Conservation (phyloP, 2,888 invertebrate species). For the Nemurella pictetii region DNA sequence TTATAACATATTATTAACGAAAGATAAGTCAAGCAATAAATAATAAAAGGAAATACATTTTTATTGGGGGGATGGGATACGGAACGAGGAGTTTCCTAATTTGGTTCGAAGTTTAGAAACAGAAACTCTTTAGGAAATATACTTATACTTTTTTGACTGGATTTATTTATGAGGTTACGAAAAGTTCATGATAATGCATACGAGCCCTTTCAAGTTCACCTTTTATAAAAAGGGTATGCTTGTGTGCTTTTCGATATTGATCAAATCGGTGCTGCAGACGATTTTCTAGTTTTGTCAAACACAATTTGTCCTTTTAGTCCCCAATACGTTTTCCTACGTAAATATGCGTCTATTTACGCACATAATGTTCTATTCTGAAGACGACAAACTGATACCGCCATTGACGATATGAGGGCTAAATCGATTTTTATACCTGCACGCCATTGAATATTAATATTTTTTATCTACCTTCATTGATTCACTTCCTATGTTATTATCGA, state of each 20-base stretch:
- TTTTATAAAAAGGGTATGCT: not conserved
- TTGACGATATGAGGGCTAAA: not conserved
- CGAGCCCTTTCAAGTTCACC: not conserved
- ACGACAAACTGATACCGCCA: too few species aligned
- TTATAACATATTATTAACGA: conserved; percentile 5
- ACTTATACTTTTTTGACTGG: conserved; percentile 6
- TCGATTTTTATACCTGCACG: not conserved
- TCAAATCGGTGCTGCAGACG: not conserved
- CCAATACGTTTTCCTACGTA: not conserved
- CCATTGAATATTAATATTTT: not conserved
- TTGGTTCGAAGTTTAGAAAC: not conserved
- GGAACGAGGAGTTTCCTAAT: not conserved
- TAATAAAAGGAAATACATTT: not conserved
- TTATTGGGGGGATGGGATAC: conserved; percentile 9
- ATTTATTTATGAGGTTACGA: conserved; percentile 16
- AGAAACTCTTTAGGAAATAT: not conserved
- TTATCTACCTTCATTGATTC: not conserved
- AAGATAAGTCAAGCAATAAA: conserved; percentile 8
- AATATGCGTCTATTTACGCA: not conserved
- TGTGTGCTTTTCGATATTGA: not conserved
- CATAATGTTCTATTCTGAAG: not conserved
- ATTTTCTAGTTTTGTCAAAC: not conserved
- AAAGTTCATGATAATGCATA: not conserved
- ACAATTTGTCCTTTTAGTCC: not conserved
- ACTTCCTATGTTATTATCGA: not conserved